phyloP scores from a whole-genome alignment of 1,140 invertebrate species.

The Brachionus calyciflorus region DNA sequence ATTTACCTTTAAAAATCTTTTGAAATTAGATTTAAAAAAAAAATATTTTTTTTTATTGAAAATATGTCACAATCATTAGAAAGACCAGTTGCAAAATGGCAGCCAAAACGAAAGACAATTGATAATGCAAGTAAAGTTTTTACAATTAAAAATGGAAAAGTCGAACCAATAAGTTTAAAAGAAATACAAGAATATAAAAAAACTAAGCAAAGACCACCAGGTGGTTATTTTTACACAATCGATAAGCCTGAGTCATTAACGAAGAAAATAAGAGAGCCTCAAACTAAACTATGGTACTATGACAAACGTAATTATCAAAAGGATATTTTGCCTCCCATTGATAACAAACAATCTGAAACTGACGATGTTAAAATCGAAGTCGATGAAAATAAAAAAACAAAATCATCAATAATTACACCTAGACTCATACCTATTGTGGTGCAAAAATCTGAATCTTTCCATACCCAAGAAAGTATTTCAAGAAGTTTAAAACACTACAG shows the following conservation, averaged over 20 bases:
- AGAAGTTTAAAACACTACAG: no score
- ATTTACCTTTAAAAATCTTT: no score
- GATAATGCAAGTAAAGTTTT: background rate
- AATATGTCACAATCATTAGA: no score
- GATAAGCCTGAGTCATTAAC: constrained; percentile 12
- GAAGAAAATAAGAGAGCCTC: background rate
- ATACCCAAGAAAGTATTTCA: no score
- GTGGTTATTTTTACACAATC: background rate
- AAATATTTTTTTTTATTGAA: no score
- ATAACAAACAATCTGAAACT: background rate
- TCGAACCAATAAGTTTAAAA: background rate
- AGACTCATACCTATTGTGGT: no score
- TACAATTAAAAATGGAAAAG: background rate
- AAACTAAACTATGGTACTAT: constrained; percentile 32
- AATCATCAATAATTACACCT: no score
- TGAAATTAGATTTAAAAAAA: no score
- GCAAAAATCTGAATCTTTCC: no score
- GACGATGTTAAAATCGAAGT: background rate
- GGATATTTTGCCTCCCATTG: background rate
- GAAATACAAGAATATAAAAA: background rate
- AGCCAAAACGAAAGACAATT: background rate
- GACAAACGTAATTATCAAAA: constrained; percentile 32
- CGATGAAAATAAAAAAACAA: background rate
- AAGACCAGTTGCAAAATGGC: background rate
- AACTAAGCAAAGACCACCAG: background rate